Evolutionary conservation across 92 coral and sea anemone species (phyloP), one percentile per base, ranked within the genome.

Genomic region (Meandrina meandrites): DNA sequence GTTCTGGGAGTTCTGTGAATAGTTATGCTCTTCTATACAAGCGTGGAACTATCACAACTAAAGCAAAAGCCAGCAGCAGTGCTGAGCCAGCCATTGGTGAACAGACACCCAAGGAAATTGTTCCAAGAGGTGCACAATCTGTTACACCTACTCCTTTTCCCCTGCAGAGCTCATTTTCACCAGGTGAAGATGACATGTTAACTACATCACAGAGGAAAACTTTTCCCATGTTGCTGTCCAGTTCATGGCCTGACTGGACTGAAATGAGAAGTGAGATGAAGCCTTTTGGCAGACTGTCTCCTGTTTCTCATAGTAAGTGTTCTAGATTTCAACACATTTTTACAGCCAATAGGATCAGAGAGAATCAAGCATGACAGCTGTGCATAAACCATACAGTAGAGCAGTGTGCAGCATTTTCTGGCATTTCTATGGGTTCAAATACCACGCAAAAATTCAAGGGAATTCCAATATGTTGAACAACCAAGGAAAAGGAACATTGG

Each of bases 181-280:
- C 90, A 10, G 90, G 92, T 74, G 98, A 94, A 32, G 98, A 94
- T 10, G 98, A 94, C 30, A 56, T 66, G 70, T 81, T 86, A 69
- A 34, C 82, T 70, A 45, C 79, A 37, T 89, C 91, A 28, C 89
- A 89, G 74, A 91, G 93, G 51, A 93, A 93, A 75, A 86, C 88
- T 75, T 84, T 90, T 80, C 73, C 94, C 16, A 90, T 90, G 78
- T 77, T 93, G 2, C 79, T 95, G 82, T 95, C 98, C 48, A 93
- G 92, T 64, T 95, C 98, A 0, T 93, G 98, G 98, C 98, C 98
- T 67, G 94, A 95, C 32, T 95, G 98, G 98, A 91, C 98, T 16
- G 98, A 95, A 27, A 84, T 90, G 1, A 67, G 85, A 12, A 88
- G 92, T 17, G 68, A 94, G 73, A 94, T 92, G 35, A 91, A 92